Evolutionary conservation across 2,113 vertebrate species (phyloP), one percentile per base, ranked within the genome.

Genomic region (Labeo catla): DNA sequence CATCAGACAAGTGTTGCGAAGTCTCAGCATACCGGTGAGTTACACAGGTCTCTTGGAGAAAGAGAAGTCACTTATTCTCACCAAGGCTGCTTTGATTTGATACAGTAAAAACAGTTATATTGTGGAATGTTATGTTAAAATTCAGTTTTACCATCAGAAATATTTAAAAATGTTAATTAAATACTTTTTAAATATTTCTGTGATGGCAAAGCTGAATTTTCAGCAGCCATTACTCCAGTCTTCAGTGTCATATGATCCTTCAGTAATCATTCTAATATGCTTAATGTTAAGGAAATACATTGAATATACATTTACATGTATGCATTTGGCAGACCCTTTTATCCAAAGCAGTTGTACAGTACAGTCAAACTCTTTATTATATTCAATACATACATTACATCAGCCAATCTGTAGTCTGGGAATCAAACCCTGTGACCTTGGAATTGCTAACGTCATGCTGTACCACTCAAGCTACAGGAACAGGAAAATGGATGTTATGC

Each of bases 1-100:
- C 90, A 91, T 95, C 84, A 92, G 91, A 0, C 92, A 92, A 28
- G 93, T 95, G 86, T 89, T 96, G 81, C 91, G 88, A 11, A 95
- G 94, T 87, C 94, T 95, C 87, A 94, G 93, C 88, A 91, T 95
- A 87, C 95, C 93, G 93, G 92, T 92, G 88, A 91, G 91, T 79
- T 28, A 39, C 47, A n/a, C 12, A 21, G 66, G 49, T 15, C 66
- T 19, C 66, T 68, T 16, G 34, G 54, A 57, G 54, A 57, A 21
- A 21, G 54, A 57, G 54, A 57, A 10, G 36, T 72, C 66, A 43
- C 66, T 21, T 21, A 34, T 16, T 34, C 66, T 19, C 1, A 8
- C 13, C 34, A 68, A 36, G 16, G 68, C 39, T 45, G 1, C 47
- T 28, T 39, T 12, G 50, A 54, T 54, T 54, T 54, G 4, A 54